Evolutionary conservation across 2,113 vertebrate genomes (phyloP).

Genomic region (Menidia beryllina): DNA sequence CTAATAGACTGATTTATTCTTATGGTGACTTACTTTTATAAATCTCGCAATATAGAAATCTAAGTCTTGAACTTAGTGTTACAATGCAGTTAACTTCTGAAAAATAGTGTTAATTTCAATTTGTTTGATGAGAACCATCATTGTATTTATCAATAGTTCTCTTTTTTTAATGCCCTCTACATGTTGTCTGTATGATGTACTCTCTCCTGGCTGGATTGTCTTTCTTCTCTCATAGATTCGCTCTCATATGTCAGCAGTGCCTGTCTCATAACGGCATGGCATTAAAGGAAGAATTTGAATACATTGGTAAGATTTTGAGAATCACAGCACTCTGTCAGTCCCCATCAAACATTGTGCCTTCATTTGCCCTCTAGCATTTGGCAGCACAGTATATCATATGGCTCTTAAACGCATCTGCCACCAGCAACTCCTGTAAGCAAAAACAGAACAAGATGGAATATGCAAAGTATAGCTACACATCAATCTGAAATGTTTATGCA

Average conservation of each 20-base stretch:
- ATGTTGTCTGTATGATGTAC: conserved; percentile 10
- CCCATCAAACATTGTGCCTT: conserved; percentile 75
- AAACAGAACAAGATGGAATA: conserved; percentile 75
- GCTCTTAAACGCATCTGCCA: conserved; percentile 78
- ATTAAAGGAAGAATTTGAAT: conserved; percentile 99
- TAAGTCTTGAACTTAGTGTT: background rate
- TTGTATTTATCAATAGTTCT: conserved; percentile 18
- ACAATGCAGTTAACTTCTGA: background rate
- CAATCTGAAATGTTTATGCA: conserved; percentile 77
- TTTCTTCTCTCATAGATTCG: conserved; percentile 86
- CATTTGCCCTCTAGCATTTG: conserved; percentile 81
- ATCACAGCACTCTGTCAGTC: conserved; percentile 70
- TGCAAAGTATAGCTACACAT: conserved; percentile 73
- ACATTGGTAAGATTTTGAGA: conserved; percentile 90
- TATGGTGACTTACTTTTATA: background rate
- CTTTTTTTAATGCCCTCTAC: conserved; percentile 12
- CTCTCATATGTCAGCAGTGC: conserved; percentile 98
- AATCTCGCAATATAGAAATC: background rate
- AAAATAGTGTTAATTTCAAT: background rate
- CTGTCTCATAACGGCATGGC: conserved; percentile 99
- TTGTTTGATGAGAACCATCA: background rate
- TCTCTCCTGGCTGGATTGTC: conserved; percentile 41
- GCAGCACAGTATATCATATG: conserved; percentile 78
- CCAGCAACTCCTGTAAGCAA: conserved; percentile 74
- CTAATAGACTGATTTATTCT: background rate